Base-by-base conservation (phyloP, 2,113 vertebrate species). In the Phalacrocorax aristotelis region DNA sequence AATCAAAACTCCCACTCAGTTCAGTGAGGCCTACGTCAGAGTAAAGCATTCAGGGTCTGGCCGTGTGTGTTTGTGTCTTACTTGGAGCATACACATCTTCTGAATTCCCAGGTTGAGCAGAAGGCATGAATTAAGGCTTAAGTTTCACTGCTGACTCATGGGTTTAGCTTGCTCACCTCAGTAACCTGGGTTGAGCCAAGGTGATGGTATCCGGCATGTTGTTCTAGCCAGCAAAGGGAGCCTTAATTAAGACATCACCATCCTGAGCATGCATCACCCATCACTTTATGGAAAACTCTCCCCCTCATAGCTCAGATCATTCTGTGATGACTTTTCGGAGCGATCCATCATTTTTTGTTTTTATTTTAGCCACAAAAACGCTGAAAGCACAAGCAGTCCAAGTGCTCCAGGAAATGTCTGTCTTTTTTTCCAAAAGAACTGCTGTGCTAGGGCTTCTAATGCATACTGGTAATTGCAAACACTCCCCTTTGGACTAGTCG, bases 331-430 rank as follows among this genome's bases (percentile, higher is more conserved):
- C 48, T 97, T 86, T 62, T 83, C 6, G 0, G 48, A 78, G 46
- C 1, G 0, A 61, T 65, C 75, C 51, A 5, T 94, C 62, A 4
- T 32, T 34, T 88, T 61, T 81, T 93, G 76, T 66, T 94, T 93
- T 93, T 27, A n/a, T 94, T 95, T 64, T 58, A 95, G 88, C 95
- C 95, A 87, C 94, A 93, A 94, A 90, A 95, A 94, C 20, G 66
- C 90, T 89, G 60, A 42, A 71, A 71, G 82, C 90, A 51, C 51
- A 49, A 32, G 55, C 71, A 46, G 76, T 55, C 94, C 80, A 86
- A 95, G 48, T 40, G 83, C 94, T 96, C 60, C 96, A 97, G 96
- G 92, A 97, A 97, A 81, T 42, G 76, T 93, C 88, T 91, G 87
- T 82, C 58, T 84, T 81, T 49, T 79, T 66, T 75, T 58, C 90